Conservation (phyloP, 2,113 vertebrate species). For the Podarcis muralis region DNA sequence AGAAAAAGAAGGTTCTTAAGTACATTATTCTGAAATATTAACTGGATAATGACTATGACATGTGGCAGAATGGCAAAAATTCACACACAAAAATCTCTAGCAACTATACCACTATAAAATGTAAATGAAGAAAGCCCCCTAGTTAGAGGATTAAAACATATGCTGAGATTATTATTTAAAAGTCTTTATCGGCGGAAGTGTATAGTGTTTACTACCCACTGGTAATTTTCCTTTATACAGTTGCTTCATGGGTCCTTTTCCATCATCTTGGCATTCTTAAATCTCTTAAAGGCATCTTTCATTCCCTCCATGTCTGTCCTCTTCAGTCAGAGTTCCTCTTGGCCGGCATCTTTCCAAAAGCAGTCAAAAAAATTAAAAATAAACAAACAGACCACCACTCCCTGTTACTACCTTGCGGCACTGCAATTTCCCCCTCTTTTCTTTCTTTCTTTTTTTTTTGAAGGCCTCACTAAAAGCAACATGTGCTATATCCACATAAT, state of each 20-base stretch:
- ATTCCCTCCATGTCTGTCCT: not conserved
- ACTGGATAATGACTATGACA: too few relatives aligned
- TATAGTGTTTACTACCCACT: not conserved
- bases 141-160: not conserved
- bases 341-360: not conserved
- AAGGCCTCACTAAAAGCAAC: conserved; percentile 24
- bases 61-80: too few relatives aligned
- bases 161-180: not conserved
- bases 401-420: not conserved
- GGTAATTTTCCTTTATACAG: not conserved
- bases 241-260: not conserved
- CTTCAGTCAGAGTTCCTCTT: not conserved
- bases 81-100: too few relatives aligned
- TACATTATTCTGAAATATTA: too few relatives aligned
- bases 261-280: not conserved
- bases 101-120: too few relatives aligned
- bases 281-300: not conserved
- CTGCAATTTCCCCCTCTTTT: not conserved
- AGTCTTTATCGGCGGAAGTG: not conserved
- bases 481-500: conserved; percentile 16
- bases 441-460: not conserved
- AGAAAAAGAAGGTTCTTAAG: too few relatives aligned
- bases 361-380: not conserved
- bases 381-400: not conserved
- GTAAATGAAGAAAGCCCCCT: too few relatives aligned